Evolutionary conservation across 2,113 vertebrate genomes (phyloP).

Genomic region (Illadopsis cleaveri): DNA sequence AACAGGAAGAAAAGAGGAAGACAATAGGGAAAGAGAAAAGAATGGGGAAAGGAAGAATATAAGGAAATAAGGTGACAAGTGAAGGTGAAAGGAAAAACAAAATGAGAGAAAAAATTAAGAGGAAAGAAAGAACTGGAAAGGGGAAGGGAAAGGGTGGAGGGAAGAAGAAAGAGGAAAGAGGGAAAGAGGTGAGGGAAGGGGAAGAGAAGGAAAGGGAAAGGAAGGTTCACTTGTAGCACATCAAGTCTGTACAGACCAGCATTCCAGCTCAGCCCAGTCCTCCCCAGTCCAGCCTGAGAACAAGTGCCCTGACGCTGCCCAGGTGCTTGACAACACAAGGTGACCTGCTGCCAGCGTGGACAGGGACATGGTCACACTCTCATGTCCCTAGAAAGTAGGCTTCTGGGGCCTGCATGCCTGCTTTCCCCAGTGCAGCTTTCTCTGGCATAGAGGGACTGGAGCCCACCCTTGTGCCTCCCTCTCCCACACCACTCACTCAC

Average conservation of each 20-base stretch:
- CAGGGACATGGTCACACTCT: background rate
- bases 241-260: rapidly evolving
- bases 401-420: background rate
- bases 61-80: background rate
- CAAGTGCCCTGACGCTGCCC: background rate
- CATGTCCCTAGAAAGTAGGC: rapidly evolving
- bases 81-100: background rate
- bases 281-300: rapidly evolving
- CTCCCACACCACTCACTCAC: rapidly evolving
- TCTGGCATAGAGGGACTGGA: background rate
- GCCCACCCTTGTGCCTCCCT: background rate
- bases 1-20: background rate
- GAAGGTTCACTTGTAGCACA: background rate
- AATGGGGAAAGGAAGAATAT: rapidly evolving
- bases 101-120: background rate
- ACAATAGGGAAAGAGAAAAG: background rate
- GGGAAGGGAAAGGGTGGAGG: background rate
- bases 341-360: background rate
- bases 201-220: background rate
- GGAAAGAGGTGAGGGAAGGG: too few relatives aligned
- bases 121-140: background rate
- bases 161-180: background rate
- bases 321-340: background rate
- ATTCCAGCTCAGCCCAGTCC: rapidly evolving
- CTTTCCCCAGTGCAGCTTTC: background rate